A percentile compares a stretch with the other conserved stretches of the same genome.
Evolutionary conservation across 2,888 invertebrate species (phyloP).

Genomic region (Pristionchus arcanus): DNA sequence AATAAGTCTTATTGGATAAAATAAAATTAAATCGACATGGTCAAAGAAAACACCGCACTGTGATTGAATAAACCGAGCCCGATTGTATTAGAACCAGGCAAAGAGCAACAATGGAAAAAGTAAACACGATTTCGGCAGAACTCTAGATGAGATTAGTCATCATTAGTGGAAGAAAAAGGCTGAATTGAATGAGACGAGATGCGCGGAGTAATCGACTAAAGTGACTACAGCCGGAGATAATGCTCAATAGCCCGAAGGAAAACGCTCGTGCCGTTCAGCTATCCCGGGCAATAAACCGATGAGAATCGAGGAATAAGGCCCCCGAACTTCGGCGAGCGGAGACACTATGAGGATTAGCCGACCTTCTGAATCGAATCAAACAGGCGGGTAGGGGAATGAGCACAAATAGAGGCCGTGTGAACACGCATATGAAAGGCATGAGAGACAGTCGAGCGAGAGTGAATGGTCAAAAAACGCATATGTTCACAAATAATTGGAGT

Average conservation of each 20-base stretch:
- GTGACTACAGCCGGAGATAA: conserved; percentile 3
- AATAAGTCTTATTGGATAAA: not conserved
- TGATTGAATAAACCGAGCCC: not conserved
- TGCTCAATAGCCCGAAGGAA: conserved; percentile 30
- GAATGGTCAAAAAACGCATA: conserved; percentile 41
- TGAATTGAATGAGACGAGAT: not conserved
- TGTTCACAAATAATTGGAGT: conserved; percentile 33
- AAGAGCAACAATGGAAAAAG: conserved; percentile 46
- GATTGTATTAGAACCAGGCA: conserved; percentile 5
- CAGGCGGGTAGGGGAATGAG: conserved; percentile 5
- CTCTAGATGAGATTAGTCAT: conserved; percentile 9
- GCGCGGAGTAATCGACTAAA: conserved; percentile 13
- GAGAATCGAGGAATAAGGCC: conserved; percentile 37
- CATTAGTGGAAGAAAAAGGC: not conserved
- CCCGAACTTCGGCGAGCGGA: not conserved
- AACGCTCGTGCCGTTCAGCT: not conserved
- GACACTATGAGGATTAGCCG: conserved; percentile 12
- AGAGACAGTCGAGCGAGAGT: conserved; percentile 39
- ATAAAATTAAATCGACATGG: not conserved
- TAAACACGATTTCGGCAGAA: conserved; percentile 40
- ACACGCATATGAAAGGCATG: conserved; percentile 38
- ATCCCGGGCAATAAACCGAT: conserved; percentile 50
- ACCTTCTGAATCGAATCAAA: conserved; percentile 37
- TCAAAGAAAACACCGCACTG: not conserved
- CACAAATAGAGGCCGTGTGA: conserved; percentile 37